phyloP scores from a whole-genome alignment of 2,113 vertebrate genomes.

The Tragelaphus imberbis region DNA sequence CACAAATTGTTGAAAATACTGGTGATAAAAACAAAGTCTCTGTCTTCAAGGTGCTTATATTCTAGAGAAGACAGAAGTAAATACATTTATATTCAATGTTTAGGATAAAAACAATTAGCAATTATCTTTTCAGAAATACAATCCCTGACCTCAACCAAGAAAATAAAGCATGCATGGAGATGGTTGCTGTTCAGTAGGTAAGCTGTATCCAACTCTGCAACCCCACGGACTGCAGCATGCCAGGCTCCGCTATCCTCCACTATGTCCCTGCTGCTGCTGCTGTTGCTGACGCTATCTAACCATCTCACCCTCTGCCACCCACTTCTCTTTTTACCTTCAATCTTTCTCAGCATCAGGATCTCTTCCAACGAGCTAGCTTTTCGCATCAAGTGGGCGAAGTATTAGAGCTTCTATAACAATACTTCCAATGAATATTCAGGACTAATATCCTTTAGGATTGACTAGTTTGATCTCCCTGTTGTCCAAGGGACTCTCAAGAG shows the following conservation, averaged over 20 bases:
- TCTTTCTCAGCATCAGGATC: not conserved
- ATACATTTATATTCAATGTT: not conserved
- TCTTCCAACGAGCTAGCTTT: not conserved
- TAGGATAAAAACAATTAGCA: not conserved
- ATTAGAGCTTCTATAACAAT: not conserved
- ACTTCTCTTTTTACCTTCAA: not conserved
- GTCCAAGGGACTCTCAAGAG: not conserved
- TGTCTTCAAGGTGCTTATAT: not conserved
- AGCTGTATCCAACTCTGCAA: not conserved
- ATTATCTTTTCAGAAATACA: not conserved
- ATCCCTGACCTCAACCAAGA: not conserved
- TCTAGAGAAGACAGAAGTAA: not conserved
- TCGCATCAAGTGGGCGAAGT: not conserved
- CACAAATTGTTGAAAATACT: not conserved
- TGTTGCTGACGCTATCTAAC: not conserved
- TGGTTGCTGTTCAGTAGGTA: not conserved
- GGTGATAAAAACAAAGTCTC: not conserved
- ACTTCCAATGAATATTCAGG: not conserved
- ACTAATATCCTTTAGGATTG: not conserved
- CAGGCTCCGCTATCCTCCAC: not conserved
- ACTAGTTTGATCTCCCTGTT: not conserved
- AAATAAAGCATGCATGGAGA: not conserved
- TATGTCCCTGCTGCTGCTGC: not conserved
- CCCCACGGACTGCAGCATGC: not conserved
- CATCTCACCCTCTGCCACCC: not conserved